A percentile compares a stretch with the other conserved stretches of the same genome.
phyloP scores from a whole-genome alignment of 2,797 vertebrate species.

The Enteromius trimaculatus region DNA sequence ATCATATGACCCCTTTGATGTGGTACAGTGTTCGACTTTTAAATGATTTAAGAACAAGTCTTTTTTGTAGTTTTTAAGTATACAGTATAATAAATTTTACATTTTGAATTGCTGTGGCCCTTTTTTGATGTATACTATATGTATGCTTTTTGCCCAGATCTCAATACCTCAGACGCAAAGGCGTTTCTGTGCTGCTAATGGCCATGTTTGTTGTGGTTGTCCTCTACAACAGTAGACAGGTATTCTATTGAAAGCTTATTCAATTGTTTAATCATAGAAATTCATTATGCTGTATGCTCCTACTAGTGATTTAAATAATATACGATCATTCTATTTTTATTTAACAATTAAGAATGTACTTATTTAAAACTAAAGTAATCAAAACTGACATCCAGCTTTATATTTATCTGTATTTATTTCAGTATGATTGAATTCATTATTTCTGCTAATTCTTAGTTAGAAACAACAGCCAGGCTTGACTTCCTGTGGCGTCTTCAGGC shows the following conservation, averaged over 20 bases:
- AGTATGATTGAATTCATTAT: neutral
- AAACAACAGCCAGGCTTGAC: slow-evolving; percentile 58
- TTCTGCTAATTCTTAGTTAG: slow-evolving; percentile 47
- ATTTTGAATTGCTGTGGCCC: neutral
- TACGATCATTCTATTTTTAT: neutral
- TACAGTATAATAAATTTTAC: neutral
- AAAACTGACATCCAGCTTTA: too few relatives aligned
- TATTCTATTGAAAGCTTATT: slow-evolving; percentile 17
- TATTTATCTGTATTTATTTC: neutral
- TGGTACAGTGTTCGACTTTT: too few relatives aligned
- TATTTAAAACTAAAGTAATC: neutral
- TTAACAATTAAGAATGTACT: neutral
- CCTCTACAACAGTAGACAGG: slow-evolving; percentile 63
- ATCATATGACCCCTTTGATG: too few relatives aligned
- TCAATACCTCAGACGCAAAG: slow-evolving; percentile 55
- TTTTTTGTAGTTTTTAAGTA: neutral
- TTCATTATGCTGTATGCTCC: neutral
- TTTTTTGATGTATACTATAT: neutral
- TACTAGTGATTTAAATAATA: neutral
- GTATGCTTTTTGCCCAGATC: slow-evolving; percentile 37
- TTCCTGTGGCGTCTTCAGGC: slow-evolving; percentile 64
- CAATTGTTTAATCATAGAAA: neutral
- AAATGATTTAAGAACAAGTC: too few relatives aligned
- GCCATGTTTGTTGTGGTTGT: slow-evolving; percentile 60
- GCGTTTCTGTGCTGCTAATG: slow-evolving; percentile 60